These are phyloP conservation scores for Coleophora flavipennella DNA, from an alignment of 2,888 invertebrate genomes.

Conservation along the genomic window DNA sequence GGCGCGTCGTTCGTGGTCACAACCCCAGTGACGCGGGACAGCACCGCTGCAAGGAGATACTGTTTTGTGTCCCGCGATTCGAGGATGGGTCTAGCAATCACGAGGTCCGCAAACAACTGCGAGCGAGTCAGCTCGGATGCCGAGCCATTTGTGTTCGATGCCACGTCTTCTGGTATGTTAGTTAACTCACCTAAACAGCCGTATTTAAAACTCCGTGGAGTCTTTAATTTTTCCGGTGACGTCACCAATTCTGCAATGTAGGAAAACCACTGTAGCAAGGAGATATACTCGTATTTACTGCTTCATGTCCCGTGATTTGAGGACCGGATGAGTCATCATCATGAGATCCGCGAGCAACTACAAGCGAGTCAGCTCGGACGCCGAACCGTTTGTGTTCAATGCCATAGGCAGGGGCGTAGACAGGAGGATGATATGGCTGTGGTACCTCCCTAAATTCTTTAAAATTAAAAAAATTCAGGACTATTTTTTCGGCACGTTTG, in stretches of 20 bases:
- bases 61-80: conserved; percentile 84
- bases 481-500: too few relatives aligned
- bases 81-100: conserved; percentile 62
- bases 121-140: conserved; percentile 59
- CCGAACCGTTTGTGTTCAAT: conserved; percentile 77
- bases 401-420: too few relatives aligned
- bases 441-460: too few relatives aligned
- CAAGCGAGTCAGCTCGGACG: conserved; percentile 58
- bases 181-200: neutral
- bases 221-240: too few relatives aligned
- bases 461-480: too few relatives aligned
- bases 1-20: conserved; percentile 89
- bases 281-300: too few relatives aligned
- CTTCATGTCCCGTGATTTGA: conserved; percentile 81
- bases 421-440: too few relatives aligned
- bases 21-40: conserved; percentile 78
- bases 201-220: too few relatives aligned
- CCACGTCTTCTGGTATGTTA: conserved; percentile 75
- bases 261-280: conserved; percentile 77
- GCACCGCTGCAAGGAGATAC: conserved; percentile 78
- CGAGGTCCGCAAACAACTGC: conserved; percentile 77
- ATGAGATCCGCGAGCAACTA: conserved; percentile 77
- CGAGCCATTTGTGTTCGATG: conserved; percentile 78
- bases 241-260: too few relatives aligned
- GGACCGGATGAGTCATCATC: conserved; percentile 60